phyloP scores from a whole-genome alignment of 2,113 vertebrate genomes.

The Dicrurus megarhynchus region DNA sequence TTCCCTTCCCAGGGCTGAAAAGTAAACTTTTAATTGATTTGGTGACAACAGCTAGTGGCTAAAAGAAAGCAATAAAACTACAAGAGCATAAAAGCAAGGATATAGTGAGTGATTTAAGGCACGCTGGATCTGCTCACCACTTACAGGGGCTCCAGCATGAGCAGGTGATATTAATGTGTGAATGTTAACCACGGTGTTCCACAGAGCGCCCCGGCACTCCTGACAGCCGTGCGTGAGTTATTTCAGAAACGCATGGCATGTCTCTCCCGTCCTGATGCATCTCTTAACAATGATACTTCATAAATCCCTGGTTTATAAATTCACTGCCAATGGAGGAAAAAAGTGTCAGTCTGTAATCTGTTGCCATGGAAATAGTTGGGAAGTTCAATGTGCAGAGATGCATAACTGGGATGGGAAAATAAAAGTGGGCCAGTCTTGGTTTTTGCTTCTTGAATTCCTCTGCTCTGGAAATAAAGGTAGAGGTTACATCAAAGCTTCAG shows the following conservation, averaged over 20 bases:
- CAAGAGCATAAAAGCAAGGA: conserved; percentile 20
- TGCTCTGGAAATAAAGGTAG: neutral
- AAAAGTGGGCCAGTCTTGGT: neutral
- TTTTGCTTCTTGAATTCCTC: neutral
- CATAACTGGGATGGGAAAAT: neutral
- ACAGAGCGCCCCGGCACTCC: neutral
- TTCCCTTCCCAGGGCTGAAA: neutral
- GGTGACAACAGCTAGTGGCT: neutral
- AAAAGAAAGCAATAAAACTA: conserved; percentile 29
- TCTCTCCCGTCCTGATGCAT: conserved; percentile 45
- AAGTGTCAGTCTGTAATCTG: conserved; percentile 47
- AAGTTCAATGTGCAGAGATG: neutral
- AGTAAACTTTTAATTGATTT: neutral
- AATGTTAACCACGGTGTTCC: conserved; percentile 31
- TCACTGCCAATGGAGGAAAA: conserved; percentile 27
- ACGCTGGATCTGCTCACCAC: neutral
- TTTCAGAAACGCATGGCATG: conserved; percentile 7
- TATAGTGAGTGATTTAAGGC: neutral
- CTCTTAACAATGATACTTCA: conserved; percentile 52
- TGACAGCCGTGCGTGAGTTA: conserved; percentile 45
- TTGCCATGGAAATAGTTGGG: conserved; percentile 69
- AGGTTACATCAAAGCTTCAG: neutral
- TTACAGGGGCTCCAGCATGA: neutral
- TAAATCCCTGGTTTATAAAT: conserved; percentile 59
- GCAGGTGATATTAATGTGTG: neutral